phyloP scores from a whole-genome alignment of 2,113 vertebrate genomes.

The Leptobrachium ailaonicum region DNA sequence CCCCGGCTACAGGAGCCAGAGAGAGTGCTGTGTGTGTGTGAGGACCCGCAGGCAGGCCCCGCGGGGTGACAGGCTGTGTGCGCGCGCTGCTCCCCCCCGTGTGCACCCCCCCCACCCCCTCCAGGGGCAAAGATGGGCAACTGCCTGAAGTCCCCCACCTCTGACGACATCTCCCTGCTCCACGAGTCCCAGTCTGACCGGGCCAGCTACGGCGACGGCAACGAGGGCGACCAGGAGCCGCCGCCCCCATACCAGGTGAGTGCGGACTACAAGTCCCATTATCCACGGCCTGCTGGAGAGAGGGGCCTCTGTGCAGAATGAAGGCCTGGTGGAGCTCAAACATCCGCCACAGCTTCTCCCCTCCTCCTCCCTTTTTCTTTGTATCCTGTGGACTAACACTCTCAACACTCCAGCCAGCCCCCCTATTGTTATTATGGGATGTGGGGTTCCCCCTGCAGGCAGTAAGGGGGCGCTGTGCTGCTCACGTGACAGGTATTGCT shows the following conservation, averaged over 20 bases:
- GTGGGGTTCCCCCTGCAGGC: no score
- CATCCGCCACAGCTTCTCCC: no score
- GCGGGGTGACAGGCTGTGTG: conserved; percentile 46
- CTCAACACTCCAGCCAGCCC: no score
- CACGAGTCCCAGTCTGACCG: conserved; percentile 95
- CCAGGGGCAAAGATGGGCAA: conserved; percentile 81
- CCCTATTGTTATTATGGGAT: no score
- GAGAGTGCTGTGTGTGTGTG: background rate
- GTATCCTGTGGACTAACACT: no score
- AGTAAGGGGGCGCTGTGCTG: no score
- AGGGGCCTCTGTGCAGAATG: no score
- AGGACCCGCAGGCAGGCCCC: conserved; percentile 24
- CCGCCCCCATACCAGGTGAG: conserved; percentile 94
- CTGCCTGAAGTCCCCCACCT: conserved; percentile 93
- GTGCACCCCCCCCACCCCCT: background rate
- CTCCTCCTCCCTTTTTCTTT: no score
- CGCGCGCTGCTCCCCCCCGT: background rate
- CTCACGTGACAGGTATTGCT: no score
- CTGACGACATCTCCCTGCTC: conserved; percentile 94
- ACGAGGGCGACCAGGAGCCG: conserved; percentile 88
- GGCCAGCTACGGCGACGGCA: conserved; percentile 89
- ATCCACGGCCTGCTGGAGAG: no score
- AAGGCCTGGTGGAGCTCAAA: no score
- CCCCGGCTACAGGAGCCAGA: background rate
- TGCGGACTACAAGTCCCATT: no score